These are phyloP conservation scores for Hofmannophila pseudospretella DNA, from an alignment of 2,888 invertebrate genomes.

Conservation along the genomic window DNA sequence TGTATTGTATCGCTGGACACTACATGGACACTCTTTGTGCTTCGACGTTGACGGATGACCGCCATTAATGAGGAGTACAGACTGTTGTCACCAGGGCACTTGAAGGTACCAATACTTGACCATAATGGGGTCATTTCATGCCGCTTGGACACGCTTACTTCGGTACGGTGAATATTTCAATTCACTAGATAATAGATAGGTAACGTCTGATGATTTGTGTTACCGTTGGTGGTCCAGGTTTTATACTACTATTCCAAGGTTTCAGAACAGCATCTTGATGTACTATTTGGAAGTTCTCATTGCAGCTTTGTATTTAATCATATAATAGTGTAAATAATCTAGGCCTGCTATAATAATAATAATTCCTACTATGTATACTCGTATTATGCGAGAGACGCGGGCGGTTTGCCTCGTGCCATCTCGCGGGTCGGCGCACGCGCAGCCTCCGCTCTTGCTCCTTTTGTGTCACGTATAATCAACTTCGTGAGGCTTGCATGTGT, in stretches of 20 bases:
- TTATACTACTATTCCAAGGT: too few species aligned
- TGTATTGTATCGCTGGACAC: conserved; percentile 9
- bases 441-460: conserved; percentile 71
- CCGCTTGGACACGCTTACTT: conserved; percentile 34
- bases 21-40: conserved; percentile 33
- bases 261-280: too few species aligned
- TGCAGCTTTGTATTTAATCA: too few species aligned
- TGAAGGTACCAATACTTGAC: conserved; percentile 21
- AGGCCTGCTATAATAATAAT: too few species aligned
- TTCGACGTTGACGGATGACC: conserved; percentile 41
- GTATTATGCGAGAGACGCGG: conserved; percentile 20
- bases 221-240: conserved; percentile 31
- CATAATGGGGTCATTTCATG: conserved; percentile 31
- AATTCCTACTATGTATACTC: neutral
- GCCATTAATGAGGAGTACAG: conserved; percentile 23
- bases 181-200: conserved; percentile 18
- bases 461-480: conserved; percentile 64
- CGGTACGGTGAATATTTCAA: conserved; percentile 26
- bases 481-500: conserved; percentile 23
- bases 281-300: too few species aligned
- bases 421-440: conserved; percentile 71
- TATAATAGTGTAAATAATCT: too few species aligned
- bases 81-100: conserved; percentile 23
- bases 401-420: conserved; percentile 66
- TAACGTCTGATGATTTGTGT: conserved; percentile 16